Conservation (phyloP, 2,113 vertebrate species). For the Calonectris borealis region DNA sequence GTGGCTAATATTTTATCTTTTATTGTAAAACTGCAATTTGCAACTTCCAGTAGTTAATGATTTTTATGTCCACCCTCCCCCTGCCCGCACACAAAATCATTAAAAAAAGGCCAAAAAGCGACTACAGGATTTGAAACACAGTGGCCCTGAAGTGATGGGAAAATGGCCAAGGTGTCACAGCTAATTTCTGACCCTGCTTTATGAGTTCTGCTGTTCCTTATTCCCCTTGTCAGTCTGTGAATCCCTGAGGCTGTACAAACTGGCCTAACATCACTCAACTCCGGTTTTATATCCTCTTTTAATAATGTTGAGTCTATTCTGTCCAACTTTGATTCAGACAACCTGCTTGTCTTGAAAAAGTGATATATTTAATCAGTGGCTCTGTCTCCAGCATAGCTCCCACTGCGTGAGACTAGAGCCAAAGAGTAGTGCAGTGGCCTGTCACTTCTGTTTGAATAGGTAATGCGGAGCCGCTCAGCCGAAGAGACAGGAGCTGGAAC, state of each 20-base stretch:
- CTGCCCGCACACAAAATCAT: not conserved
- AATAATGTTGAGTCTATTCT: slow-evolving; percentile 84
- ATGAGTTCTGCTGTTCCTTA: slow-evolving; percentile 79
- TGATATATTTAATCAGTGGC: slow-evolving; percentile 84
- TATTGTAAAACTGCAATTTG: slow-evolving; percentile 49
- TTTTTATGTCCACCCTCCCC: not conserved
- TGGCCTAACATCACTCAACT: slow-evolving; percentile 89
- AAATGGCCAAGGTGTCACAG: slow-evolving; percentile 80
- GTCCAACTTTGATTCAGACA: slow-evolving; percentile 86
- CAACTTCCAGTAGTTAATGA: slow-evolving; percentile 5
- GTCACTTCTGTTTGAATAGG: slow-evolving; percentile 98
- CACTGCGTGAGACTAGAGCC: slow-evolving; percentile 84
- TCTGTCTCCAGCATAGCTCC: slow-evolving; percentile 78
- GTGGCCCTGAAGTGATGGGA: slow-evolving; percentile 76
- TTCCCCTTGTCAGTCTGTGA: slow-evolving; percentile 80
- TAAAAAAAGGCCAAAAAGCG: slow-evolving; percentile 55
- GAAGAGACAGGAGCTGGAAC: slow-evolving; percentile 95
- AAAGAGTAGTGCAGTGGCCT: slow-evolving; percentile 85
- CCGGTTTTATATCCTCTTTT: slow-evolving; percentile 81
- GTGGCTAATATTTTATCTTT: slow-evolving; percentile 42
- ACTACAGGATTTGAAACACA: slow-evolving; percentile 72
- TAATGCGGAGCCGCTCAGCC: slow-evolving; percentile 91
- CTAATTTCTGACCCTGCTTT: slow-evolving; percentile 81
- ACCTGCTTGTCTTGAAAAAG: slow-evolving; percentile 86
- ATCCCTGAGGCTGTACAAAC: slow-evolving; percentile 81